A percentile compares a stretch with the other conserved stretches of the same genome.
Conservation (phyloP, 2,113 vertebrate genomes). For the Pionites leucogaster region DNA sequence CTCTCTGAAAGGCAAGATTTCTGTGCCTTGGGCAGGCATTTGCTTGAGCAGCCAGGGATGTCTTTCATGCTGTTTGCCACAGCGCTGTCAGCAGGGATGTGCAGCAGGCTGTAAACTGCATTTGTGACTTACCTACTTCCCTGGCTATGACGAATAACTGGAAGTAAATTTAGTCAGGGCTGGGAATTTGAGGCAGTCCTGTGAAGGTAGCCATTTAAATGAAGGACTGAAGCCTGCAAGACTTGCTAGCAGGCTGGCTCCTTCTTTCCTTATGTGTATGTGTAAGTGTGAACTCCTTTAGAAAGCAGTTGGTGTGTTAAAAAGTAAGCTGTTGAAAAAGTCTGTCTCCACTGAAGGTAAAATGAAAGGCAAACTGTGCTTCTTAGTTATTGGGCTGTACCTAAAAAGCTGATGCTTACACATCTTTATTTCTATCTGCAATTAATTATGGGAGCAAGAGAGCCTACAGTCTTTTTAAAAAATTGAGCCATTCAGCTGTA, state of each 20-base stretch:
- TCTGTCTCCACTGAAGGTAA: neutral
- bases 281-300: neutral
- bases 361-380: neutral
- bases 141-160: slow-evolving; percentile 19
- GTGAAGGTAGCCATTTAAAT: neutral
- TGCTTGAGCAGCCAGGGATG: neutral
- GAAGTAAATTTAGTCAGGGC: neutral
- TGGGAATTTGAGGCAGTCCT: neutral
- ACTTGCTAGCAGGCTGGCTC: neutral
- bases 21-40: slow-evolving; percentile 15
- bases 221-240: neutral
- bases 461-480: neutral
- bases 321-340: neutral
- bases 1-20: slow-evolving; percentile 26
- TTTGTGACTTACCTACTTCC: slow-evolving; percentile 45
- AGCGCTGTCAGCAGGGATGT: neutral
- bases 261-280: neutral
- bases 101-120: slow-evolving; percentile 11
- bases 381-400: neutral
- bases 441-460: neutral
- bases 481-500: neutral
- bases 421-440: neutral
- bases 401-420: neutral
- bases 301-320: neutral
- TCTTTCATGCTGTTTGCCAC: slow-evolving; percentile 36